Conservation (phyloP, 1,140 invertebrate genomes). For the Diploscapter pachys region DNA sequence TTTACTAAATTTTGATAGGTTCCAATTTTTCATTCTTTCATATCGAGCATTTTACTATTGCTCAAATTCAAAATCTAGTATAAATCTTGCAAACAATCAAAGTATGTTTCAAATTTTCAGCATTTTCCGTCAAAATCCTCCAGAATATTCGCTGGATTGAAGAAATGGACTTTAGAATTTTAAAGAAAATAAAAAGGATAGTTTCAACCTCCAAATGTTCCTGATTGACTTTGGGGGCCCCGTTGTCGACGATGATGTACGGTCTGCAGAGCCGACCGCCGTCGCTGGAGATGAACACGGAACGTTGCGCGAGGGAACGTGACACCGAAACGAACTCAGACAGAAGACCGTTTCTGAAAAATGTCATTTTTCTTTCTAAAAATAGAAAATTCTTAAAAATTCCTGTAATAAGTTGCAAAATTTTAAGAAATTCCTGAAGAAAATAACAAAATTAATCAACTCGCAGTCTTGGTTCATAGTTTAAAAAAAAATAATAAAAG, state of each 20-base stretch:
- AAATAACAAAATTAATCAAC: too few species aligned
- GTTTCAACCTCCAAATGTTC: constrained; percentile 60
- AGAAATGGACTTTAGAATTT: constrained; percentile 22
- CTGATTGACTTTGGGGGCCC: constrained; percentile 59
- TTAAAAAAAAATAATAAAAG: too few species aligned
- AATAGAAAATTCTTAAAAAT: too few species aligned
- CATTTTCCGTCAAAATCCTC: background rate
- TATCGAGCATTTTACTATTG: background rate
- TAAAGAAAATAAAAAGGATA: constrained; percentile 16
- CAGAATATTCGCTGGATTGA: background rate
- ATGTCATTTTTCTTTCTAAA: too few species aligned
- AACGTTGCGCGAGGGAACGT: constrained; percentile 77
- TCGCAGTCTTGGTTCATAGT: too few species aligned
- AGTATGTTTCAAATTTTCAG: background rate
- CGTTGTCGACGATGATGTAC: constrained; percentile 64
- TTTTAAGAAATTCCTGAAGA: too few species aligned
- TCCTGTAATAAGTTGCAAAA: too few species aligned
- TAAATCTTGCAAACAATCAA: background rate
- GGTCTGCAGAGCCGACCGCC: constrained; percentile 87
- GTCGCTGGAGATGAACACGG: constrained; percentile 91
- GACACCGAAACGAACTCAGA: constrained; percentile 91
- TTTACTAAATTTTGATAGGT: too few species aligned
- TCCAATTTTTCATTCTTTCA: background rate
- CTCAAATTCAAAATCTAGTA: background rate
- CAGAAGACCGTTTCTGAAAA: constrained; percentile 68